phyloP scores from a whole-genome alignment of 2,888 invertebrate genomes.

The Drosophila aldrichi region DNA sequence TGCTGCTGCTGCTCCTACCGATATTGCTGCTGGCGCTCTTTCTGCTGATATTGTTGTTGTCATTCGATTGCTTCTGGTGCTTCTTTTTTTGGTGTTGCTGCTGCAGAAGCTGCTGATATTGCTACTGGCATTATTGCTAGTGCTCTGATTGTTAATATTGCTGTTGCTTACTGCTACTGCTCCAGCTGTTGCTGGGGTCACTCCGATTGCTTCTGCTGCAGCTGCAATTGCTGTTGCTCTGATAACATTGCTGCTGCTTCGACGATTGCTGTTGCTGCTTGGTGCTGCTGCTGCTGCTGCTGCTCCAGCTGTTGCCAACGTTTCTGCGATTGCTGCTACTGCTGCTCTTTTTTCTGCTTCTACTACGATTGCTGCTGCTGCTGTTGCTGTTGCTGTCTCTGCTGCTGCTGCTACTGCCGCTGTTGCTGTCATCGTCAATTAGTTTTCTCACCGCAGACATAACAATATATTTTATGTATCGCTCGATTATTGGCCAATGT shows the following conservation, averaged over 20 bases:
- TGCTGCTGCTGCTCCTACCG: neutral
- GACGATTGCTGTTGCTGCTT: neutral
- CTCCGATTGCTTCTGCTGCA: neutral
- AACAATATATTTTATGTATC: conserved; percentile 78
- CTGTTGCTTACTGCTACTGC: neutral
- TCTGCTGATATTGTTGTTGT: neutral
- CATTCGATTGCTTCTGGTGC: neutral
- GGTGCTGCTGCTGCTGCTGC: neutral
- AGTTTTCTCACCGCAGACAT: conserved; percentile 79
- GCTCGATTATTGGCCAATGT: conserved; percentile 36
- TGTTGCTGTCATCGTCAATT: conserved; percentile 74
- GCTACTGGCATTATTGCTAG: neutral
- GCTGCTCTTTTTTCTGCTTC: neutral
- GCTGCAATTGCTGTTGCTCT: neutral
- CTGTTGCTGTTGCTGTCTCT: neutral
- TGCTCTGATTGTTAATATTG: neutral
- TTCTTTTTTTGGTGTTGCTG: no score
- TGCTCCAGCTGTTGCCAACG: conserved; percentile 13
- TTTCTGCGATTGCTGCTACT: neutral
- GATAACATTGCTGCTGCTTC: neutral
- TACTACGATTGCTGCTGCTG: neutral
- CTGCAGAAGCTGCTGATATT: neutral
- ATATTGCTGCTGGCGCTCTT: neutral
- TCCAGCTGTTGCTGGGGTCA: neutral
- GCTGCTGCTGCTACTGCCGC: conserved; percentile 10